Evolutionary conservation across 2,113 vertebrate genomes (phyloP).

Genomic region (Rhinolophus sinicus): DNA sequence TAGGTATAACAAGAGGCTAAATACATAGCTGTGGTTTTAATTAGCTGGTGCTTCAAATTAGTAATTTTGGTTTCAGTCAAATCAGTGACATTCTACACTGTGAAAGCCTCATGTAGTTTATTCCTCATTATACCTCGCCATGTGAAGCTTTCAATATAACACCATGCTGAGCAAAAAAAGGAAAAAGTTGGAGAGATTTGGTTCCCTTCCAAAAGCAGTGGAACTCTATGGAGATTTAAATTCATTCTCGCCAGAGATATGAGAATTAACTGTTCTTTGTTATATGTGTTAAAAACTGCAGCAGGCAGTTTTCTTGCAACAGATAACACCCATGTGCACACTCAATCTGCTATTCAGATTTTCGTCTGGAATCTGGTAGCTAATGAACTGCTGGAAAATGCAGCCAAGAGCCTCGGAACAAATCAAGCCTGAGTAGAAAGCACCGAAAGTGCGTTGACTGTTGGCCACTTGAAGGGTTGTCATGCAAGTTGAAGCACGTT

Average conservation of each 20-base stretch:
- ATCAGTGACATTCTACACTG: slow-evolving; percentile 87
- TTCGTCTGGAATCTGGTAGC: slow-evolving; percentile 82
- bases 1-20: slow-evolving; percentile 93
- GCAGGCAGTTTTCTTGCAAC: slow-evolving; percentile 68
- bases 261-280: slow-evolving; percentile 84
- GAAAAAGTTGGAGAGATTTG: slow-evolving; percentile 85
- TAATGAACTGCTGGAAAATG: slow-evolving; percentile 85
- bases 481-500: slow-evolving; percentile 73
- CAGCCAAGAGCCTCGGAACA: slow-evolving; percentile 77
- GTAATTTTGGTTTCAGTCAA: slow-evolving; percentile 92
- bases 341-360: slow-evolving; percentile 81
- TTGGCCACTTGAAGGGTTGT: slow-evolving; percentile 74
- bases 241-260: slow-evolving; percentile 83
- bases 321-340: slow-evolving; percentile 73
- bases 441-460: slow-evolving; percentile 70
- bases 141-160: slow-evolving; percentile 87
- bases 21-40: slow-evolving; percentile 93
- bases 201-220: slow-evolving; percentile 88
- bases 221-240: slow-evolving; percentile 86
- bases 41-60: slow-evolving; percentile 93
- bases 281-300: slow-evolving; percentile 60
- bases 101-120: slow-evolving; percentile 87
- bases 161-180: slow-evolving; percentile 84
- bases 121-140: slow-evolving; percentile 87
- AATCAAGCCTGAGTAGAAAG: slow-evolving; percentile 72